Percentiles rank a stretch among this genome's conserved stretches.
phyloP scores from a whole-genome alignment of 2,113 vertebrate genomes.

The Notothenia rossii region DNA sequence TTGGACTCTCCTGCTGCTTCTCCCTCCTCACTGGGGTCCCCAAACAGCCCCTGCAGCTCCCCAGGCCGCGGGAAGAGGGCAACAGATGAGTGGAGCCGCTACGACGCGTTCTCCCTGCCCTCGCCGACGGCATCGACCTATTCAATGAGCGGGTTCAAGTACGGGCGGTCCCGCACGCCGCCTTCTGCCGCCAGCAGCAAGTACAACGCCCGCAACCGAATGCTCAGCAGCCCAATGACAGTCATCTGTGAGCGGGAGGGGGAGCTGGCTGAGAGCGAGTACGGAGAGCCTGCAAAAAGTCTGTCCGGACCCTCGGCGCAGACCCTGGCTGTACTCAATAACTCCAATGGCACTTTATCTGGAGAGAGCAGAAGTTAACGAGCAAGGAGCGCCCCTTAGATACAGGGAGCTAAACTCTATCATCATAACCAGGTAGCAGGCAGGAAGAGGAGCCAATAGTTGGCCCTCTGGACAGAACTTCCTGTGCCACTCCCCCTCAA shows the following conservation, averaged over 20 bases:
- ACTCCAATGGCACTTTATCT: constrained; percentile 84
- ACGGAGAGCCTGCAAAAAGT: constrained; percentile 67
- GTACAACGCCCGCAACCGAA: constrained; percentile 91
- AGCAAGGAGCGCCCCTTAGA: constrained; percentile 10
- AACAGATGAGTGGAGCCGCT: constrained; percentile 91
- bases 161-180: constrained; percentile 92
- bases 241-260: constrained; percentile 97
- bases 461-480: constrained; percentile 44
- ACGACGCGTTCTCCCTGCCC: constrained; percentile 88
- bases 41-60: constrained; percentile 83
- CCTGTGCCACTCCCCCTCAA: constrained; percentile 25
- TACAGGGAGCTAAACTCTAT: constrained; percentile 46
- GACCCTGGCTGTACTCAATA: constrained; percentile 56
- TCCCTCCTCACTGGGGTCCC: constrained; percentile 57
- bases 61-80: constrained; percentile 83
- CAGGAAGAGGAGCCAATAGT: constrained; percentile 38
- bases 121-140: constrained; percentile 74
- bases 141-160: constrained; percentile 85
- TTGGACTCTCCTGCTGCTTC: constrained; percentile 48
- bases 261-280: constrained; percentile 85
- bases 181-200: constrained; percentile 97
- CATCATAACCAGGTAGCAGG: constrained; percentile 36
- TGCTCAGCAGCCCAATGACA: constrained; percentile 98
- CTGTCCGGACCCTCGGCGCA: constrained; percentile 18
- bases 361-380: constrained; percentile 82